Conservation (phyloP, 1,140 invertebrate genomes). For the Argopecten irradians region DNA sequence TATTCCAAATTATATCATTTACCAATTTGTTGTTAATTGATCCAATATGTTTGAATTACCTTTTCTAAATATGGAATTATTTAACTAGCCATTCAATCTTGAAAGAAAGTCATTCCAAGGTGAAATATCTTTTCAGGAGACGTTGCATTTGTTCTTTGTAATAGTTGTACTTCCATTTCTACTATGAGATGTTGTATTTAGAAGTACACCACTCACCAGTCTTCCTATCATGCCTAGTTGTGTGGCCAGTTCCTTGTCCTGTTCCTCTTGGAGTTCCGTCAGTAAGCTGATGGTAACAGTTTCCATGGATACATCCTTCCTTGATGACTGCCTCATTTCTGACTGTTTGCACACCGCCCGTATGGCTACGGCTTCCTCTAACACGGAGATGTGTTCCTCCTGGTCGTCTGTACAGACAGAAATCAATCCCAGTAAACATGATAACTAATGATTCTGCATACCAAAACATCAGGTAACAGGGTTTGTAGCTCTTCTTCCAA, state of each 20-base stretch:
- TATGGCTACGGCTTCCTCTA: slow-evolving; percentile 72
- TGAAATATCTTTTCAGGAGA: too few species aligned
- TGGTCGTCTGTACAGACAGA: slow-evolving; percentile 56
- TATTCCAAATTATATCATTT: too few species aligned
- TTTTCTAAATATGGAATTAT: too few species aligned
- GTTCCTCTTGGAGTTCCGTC: slow-evolving; percentile 66
- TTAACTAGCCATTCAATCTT: too few species aligned
- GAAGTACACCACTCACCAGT: slow-evolving; percentile 53
- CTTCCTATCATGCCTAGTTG: slow-evolving; percentile 55
- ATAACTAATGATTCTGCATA: neutral
- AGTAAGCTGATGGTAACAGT: slow-evolving; percentile 57
- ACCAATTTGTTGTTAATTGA: too few species aligned
- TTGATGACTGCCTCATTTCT: slow-evolving; percentile 25
- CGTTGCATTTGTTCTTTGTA: too few species aligned
- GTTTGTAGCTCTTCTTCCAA: too few species aligned
- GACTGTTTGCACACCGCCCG: slow-evolving; percentile 54
- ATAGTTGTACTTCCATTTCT: too few species aligned
- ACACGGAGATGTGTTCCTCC: slow-evolving; percentile 65
- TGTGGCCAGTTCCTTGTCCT: slow-evolving; percentile 65
- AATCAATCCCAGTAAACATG: neutral
- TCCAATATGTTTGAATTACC: too few species aligned
- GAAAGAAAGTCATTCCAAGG: too few species aligned
- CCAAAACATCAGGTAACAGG: neutral
- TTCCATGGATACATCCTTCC: slow-evolving; percentile 50
- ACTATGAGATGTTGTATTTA: too few species aligned